Evolutionary conservation across 2,888 invertebrate species (phyloP).

Genomic region (Pterostichus madidus): DNA sequence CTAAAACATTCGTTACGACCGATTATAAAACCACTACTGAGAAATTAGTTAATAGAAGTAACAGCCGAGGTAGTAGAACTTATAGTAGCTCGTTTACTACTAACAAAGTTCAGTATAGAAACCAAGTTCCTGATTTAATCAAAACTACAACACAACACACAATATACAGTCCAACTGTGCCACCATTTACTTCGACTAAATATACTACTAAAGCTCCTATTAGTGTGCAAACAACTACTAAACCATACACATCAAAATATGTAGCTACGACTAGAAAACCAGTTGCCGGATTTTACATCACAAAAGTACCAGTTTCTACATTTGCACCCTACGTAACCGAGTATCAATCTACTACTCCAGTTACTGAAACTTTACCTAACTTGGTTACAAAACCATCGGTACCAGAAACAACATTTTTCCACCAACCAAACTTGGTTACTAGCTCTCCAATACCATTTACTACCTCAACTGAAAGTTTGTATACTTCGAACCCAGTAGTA

Average conservation of each 20-base stretch:
- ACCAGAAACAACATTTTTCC: neutral
- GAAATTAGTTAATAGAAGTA: constrained; percentile 43
- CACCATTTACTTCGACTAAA: constrained; percentile 60
- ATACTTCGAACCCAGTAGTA: constrained; percentile 41
- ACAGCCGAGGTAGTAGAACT: constrained; percentile 49
- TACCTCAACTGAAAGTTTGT: neutral
- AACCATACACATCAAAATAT: neutral
- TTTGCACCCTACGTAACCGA: neutral
- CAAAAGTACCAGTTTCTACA: constrained; percentile 39
- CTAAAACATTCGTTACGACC: constrained; percentile 17
- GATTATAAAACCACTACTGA: constrained; percentile 38
- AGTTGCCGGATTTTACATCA: constrained; percentile 56
- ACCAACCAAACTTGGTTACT: neutral
- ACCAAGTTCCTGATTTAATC: constrained; percentile 42
- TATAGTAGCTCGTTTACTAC: constrained; percentile 13
- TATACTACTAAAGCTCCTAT: constrained; percentile 50
- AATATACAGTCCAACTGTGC: constrained; percentile 64
- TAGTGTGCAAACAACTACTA: constrained; percentile 29
- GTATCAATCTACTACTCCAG: neutral
- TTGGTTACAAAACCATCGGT: neutral
- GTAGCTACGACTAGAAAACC: constrained; percentile 35
- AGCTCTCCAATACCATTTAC: constrained; percentile 37
- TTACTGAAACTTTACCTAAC: neutral
- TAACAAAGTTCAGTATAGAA: constrained; percentile 43
- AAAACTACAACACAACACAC: constrained; percentile 66